Base-by-base conservation (phyloP, 2,113 vertebrate species). In the Nycticebus coucang region DNA sequence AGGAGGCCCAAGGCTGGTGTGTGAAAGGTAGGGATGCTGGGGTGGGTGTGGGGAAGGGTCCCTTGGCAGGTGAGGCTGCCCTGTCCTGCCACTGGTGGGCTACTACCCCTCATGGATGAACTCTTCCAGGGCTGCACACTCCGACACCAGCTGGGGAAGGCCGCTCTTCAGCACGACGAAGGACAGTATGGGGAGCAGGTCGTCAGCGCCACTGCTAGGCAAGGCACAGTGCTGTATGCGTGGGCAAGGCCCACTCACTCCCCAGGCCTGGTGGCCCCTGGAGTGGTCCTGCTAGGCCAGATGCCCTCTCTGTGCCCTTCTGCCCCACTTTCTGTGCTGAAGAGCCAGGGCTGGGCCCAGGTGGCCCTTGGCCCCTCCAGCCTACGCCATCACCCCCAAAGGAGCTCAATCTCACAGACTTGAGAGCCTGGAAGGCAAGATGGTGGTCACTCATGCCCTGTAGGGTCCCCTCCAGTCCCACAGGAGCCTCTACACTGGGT, bases 101-200 rank as follows among this genome's bases (percentile, higher is more conserved):
- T 13, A 99, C 81, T 98, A 99, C 99, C 99, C 99, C 96, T 99
- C 99, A 0, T 99, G 99, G 98, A 99, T 99, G 97, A 99, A 99
- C 97, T 99, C 99, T 97, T 99, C 99, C 98, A 99, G 92, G 1
- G 99, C 99, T 0, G 99, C 98, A 0, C 99, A 99, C 96, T 99
- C 99, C 0, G 99, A 99, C 11, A 99, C 98, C 97, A 99, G 98
- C 98, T 99, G 99, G 10, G 99, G 99, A 97, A 99, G 98, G 94
- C 98, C 98, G 3, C 99, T 99, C 66, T 98, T 98, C 96, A 99
- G 98, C 21, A 99, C 99, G 97, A 99, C 99, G 0, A 98, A 99
- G 19, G 99, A 99, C 97, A 99, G 97, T 98, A 99, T 99, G 95
- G 99, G 99, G 93, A 99, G 94, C 95, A 99, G 98, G 97, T 99